These are phyloP conservation scores for Embiotoca jacksoni DNA, from an alignment of 2,113 vertebrate genomes.

Conservation along the genomic window DNA sequence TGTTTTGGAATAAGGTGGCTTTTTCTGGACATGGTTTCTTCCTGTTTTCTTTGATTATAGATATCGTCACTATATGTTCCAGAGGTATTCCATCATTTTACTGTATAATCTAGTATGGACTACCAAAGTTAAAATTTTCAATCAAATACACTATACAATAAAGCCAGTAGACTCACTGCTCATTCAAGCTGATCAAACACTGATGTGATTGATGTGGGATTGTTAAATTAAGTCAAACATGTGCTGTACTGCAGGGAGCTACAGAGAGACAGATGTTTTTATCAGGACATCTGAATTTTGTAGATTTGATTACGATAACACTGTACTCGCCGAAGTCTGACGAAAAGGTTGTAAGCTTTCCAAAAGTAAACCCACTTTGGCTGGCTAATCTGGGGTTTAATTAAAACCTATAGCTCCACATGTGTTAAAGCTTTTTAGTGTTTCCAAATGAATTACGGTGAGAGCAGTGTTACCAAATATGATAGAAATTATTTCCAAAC, in stretches of 20 bases:
- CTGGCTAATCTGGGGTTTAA: not conserved
- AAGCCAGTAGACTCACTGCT: not conserved
- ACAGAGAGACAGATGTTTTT: not conserved
- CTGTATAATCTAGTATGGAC: too few species aligned
- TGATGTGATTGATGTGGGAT: not conserved
- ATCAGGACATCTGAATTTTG: not conserved
- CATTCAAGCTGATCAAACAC: not conserved
- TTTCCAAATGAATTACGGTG: not conserved
- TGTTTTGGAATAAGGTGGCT: too few species aligned
- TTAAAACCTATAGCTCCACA: not conserved
- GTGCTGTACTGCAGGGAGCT: too few species aligned
- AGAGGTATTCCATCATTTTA: accelerated
- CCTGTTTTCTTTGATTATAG: too few species aligned
- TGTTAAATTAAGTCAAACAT: not conserved
- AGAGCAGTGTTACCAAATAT: not conserved
- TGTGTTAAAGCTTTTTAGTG: not conserved
- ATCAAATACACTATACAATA: not conserved
- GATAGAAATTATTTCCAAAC: too few species aligned
- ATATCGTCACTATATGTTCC: not conserved
- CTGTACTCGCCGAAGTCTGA: not conserved
- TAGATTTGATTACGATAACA: not conserved
- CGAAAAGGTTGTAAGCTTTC: not conserved
- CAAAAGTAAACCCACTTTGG: not conserved
- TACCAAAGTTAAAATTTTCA: not conserved
- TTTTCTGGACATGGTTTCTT: too few species aligned